Evolutionary conservation across 1,140 invertebrate genomes (phyloP).

Genomic region (Hypothenemus hampei): DNA sequence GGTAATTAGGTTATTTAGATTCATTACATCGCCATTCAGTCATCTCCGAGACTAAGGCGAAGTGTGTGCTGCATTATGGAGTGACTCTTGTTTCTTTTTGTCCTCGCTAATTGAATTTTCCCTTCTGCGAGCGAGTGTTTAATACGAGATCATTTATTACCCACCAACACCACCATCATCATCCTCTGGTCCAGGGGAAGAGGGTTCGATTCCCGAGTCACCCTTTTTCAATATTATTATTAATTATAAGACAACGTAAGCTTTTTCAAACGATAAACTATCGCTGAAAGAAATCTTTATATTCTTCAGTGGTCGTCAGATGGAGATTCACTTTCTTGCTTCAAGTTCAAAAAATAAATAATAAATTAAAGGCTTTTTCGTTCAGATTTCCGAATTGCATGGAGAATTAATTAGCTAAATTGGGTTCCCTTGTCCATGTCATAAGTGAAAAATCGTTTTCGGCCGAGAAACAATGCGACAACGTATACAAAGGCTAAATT

Average conservation of each 20-base stretch:
- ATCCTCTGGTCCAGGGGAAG: too few relatives aligned
- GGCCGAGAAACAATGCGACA: constrained; percentile 14
- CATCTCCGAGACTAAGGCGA: neutral
- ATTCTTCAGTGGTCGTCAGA: too few relatives aligned
- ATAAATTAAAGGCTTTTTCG: neutral
- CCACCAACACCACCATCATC: too few relatives aligned
- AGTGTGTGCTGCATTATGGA: constrained; percentile 18
- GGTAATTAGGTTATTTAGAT: constrained; percentile 37
- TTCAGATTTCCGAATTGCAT: constrained; percentile 9
- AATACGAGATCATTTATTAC: too few relatives aligned
- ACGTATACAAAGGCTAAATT: constrained; percentile 8
- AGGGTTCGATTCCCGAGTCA: too few relatives aligned
- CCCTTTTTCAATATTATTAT: too few relatives aligned
- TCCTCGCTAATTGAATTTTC: constrained; percentile 17
- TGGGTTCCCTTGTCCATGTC: constrained; percentile 12
- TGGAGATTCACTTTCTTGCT: too few relatives aligned
- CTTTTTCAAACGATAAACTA: too few relatives aligned
- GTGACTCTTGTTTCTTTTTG: constrained; percentile 11
- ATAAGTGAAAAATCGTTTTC: constrained; percentile 18
- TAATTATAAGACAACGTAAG: too few relatives aligned
- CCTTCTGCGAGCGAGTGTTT: too few relatives aligned
- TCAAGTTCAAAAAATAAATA: constrained; percentile 1
- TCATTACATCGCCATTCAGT: constrained; percentile 34
- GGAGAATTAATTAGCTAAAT: constrained; percentile 13
- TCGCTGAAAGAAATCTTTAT: too few relatives aligned